Percentiles rank a stretch among this genome's conserved stretches.
These are phyloP conservation scores for Axinella damicornis DNA, from an alignment of 37 sponge, comb jelly and placozoan genomes.

Conservation along the genomic window DNA sequence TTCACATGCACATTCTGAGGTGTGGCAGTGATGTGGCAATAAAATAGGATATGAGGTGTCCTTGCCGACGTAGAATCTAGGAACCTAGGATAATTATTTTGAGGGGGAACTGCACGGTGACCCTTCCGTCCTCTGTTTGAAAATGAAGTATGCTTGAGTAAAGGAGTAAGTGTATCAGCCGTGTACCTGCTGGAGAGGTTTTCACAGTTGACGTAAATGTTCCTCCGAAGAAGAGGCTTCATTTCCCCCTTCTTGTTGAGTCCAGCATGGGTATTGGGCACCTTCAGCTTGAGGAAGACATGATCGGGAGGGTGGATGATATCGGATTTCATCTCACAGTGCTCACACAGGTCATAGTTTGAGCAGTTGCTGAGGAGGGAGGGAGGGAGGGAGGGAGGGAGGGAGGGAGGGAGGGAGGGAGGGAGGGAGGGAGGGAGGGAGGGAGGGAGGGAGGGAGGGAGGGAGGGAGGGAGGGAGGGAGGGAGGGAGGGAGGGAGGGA, in stretches of 20 bases:
- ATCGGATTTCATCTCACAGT: slow-evolving; percentile 66
- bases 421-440: slow-evolving; percentile 9
- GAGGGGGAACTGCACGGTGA: no score
- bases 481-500: slow-evolving; percentile 5
- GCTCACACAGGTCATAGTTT: slow-evolving; percentile 91
- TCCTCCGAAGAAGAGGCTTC: slow-evolving; percentile 48
- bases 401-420: neutral
- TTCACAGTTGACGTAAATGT: neutral
- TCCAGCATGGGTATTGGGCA: slow-evolving; percentile 43
- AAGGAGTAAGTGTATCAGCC: no score
- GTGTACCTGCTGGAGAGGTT: neutral
- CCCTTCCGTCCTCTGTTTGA: no score
- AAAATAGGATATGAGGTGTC: no score
- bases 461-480: neutral
- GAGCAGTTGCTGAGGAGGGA: slow-evolving; percentile 68
- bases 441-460: slow-evolving; percentile 3
- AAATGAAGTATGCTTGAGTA: no score
- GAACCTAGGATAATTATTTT: no score
- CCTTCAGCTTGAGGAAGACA: slow-evolving; percentile 82
- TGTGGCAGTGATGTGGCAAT: no score
- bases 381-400: neutral
- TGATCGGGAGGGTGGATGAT: slow-evolving; percentile 67
- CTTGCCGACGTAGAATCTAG: no score
- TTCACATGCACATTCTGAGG: no score
- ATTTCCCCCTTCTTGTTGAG: slow-evolving; percentile 21